A percentile compares a stretch with the other conserved stretches of the same genome.
Conservation (phyloP, 2,797 vertebrate species). For the Decapterus maruadsi region DNA sequence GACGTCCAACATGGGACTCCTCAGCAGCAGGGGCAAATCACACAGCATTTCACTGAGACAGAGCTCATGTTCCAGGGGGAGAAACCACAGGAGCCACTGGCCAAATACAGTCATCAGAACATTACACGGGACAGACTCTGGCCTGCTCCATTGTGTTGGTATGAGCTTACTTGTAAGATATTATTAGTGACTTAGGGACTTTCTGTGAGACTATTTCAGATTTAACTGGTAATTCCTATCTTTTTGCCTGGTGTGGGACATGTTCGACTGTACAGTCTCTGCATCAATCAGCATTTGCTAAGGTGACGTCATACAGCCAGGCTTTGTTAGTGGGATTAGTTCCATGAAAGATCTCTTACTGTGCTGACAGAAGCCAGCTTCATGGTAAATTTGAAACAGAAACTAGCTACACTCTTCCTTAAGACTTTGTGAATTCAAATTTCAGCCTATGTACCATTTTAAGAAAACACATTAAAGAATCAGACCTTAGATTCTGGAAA, state of each 20-base stretch:
- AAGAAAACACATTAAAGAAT: constrained; percentile 2
- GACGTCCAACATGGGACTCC: constrained; percentile 68
- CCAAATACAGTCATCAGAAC: constrained; percentile 78
- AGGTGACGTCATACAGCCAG: constrained; percentile 33
- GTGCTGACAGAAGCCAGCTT: constrained; percentile 30
- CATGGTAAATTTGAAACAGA: constrained; percentile 44
- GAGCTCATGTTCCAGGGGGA: constrained; percentile 73
- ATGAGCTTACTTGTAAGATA: constrained; percentile 45
- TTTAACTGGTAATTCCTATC: not conserved
- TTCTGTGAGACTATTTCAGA: not conserved
- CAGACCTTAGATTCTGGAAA: not conserved
- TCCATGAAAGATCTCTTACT: constrained; percentile 18
- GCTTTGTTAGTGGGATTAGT: constrained; percentile 42
- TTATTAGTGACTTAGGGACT: constrained; percentile 55
- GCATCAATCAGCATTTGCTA: constrained; percentile 28
- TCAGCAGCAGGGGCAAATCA: constrained; percentile 62
- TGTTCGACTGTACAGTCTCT: constrained; percentile 7
- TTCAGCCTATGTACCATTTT: not conserved
- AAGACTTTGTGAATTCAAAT: not conserved
- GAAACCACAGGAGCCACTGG: constrained; percentile 75
- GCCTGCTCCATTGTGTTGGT: constrained; percentile 51
- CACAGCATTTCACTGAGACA: constrained; percentile 59
- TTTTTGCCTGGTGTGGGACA: constrained; percentile 33
- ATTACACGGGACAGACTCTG: constrained; percentile 60
- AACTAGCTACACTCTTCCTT: not conserved